Evolutionary conservation across 2,797 vertebrate genomes (phyloP), one percentile per base, ranked within the genome.

Genomic region (Halcyon badia): DNA sequence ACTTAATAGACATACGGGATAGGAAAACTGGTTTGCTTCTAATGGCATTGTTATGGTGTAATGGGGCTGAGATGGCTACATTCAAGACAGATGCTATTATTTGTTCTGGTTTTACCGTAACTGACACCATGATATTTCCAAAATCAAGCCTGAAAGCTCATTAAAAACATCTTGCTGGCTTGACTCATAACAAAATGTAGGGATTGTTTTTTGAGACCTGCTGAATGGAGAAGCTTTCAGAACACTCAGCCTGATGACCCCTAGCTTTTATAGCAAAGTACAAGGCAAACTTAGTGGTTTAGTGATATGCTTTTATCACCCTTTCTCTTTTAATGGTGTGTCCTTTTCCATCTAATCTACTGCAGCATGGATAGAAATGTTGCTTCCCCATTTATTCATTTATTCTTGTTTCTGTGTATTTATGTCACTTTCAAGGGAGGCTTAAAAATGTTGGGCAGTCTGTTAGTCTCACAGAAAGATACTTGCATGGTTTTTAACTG

Each of bases 141-240:
- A 92, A 96, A 90, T 92, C 90, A 93, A 96, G 73, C 31, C 83
- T 90, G 89, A 96, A 92, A 96, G 92, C 76, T 87, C 84, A 93
- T 95, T 95, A 95, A 94, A 94, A 95, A 56, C 42, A 60, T 91
- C 87, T 86, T 79, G 39, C 17, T 91, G 49, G 28, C 31, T 77
- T 95, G 91, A 91, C 85, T 96, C 85, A 82, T 75, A 92, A 91
- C 46, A 78, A 87, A 93, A 81, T 71, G 33, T 61, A 91, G 66
- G 83, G 88, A 89, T 49, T 87, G 46, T 0, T 80, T 89, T 89
- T 57, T 88, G 46, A 85, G 39, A 84, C 49, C 25, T 70, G 79
- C 51, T 94, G 93, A 96, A 96, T 65, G 69, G 65, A 91, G 64
- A 41, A 87, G 93, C 89, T 93, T 94, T 95, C 94, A 96, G 86